A percentile compares a stretch with the other conserved stretches of the same genome.
These are phyloP conservation scores for Pitangus sulphuratus DNA, from an alignment of 2,797 vertebrate genomes.

Conservation along the genomic window DNA sequence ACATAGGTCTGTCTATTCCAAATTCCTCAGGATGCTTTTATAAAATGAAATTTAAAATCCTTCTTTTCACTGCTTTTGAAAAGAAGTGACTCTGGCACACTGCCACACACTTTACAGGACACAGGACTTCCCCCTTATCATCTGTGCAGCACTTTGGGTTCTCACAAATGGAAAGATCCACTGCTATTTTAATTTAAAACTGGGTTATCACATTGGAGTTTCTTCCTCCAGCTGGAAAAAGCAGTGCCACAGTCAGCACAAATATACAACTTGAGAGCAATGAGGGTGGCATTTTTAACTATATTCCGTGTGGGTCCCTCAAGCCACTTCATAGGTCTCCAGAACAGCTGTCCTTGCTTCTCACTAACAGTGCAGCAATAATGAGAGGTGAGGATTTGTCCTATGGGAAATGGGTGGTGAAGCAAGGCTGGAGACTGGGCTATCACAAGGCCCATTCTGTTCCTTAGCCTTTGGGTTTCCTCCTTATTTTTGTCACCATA, in stretches of 20 bases:
- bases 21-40: neutral
- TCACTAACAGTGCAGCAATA: neutral
- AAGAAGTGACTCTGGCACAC: neutral
- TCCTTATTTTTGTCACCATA: neutral
- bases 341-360: neutral
- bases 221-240: neutral
- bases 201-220: neutral
- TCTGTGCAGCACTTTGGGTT: neutral
- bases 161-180: neutral
- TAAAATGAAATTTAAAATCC: neutral
- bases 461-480: neutral
- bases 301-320: neutral
- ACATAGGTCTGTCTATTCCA: neutral
- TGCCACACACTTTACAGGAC: neutral
- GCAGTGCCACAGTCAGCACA: neutral
- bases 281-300: neutral
- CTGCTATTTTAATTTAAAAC: neutral
- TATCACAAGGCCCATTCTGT: neutral
- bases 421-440: neutral
- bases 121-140: neutral
- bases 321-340: neutral
- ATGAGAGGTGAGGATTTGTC: neutral
- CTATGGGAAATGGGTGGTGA: neutral
- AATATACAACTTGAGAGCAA: neutral
- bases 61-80: neutral